Base-by-base conservation (phyloP, 2,113 vertebrate genomes). In the Misgurnus anguillicaudatus region DNA sequence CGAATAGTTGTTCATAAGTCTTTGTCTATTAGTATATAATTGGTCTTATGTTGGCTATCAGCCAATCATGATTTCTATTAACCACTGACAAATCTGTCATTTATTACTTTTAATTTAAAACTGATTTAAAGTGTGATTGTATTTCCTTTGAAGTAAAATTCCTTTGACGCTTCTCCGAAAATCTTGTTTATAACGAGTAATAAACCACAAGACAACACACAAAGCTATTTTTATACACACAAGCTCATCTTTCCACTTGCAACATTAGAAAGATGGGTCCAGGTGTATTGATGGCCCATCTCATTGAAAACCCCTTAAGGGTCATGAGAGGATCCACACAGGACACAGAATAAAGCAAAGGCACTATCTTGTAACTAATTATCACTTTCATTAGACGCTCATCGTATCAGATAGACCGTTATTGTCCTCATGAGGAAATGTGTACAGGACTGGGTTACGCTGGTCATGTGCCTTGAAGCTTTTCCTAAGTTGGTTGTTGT, bases 311-410 rank as follows among this genome's bases (percentile, higher is more conserved):
- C 13, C 38, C 16, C 5, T 14, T n/a, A 45, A 6, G 55, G 48
- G 67, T 71, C 48, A 74, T 60, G 39, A 51, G 80, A 7, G 10
- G 51, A n/a, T n/a, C 69, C 84, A 67, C 31, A 61, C 51, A 77
- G 67, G 74, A 77, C 48, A 62, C 4, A 19, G 71, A 77, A 62
- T 45, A 82, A 78, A 74, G 67, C 80, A 83, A 53, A 1, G 31
- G 36, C 19, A 6, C 39, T 79, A 80, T 86, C 41, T 47, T 85
- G 89, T 79, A 90, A 89, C 75, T 57, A 70, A 90, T 87, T 81
- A 90, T 83, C 69, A 81, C 83, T 82, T 89, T 85, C 78, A 85
- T 87, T 82, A 90, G 86, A 78, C 45, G 71, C 83, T 76, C 82
- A 80, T 79, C 1, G 10, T 85, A 87, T 93, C 89, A 72, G 80